Conservation (phyloP, 37 sponge, comb jelly and placozoan species). For the Oscarella lobularis region DNA sequence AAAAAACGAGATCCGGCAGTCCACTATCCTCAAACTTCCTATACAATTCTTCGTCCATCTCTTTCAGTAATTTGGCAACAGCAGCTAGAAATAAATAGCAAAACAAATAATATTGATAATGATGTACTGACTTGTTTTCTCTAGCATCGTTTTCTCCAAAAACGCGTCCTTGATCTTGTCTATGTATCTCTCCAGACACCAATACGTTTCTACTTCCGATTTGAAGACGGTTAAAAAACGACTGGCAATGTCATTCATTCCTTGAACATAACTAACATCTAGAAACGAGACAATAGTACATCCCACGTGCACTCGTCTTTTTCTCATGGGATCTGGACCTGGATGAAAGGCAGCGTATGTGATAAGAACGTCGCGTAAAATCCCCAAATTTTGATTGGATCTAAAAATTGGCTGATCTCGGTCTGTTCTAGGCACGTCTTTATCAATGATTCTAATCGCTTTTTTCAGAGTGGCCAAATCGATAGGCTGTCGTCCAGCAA, state of each 20-base stretch:
- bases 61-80: constrained; percentile 25
- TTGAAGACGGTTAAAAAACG: constrained; percentile 72
- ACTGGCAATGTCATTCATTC: constrained; percentile 82
- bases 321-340: not conserved
- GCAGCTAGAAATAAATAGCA: not conserved
- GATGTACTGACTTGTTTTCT: constrained; percentile 12
- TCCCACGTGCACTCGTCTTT: not conserved
- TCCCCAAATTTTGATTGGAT: not conserved
- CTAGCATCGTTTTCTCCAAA: constrained; percentile 34
- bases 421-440: constrained; percentile 76
- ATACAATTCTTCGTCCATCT: constrained; percentile 47
- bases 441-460: constrained; percentile 58
- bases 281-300: not conserved
- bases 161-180: constrained; percentile 53
- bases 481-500: constrained; percentile 41
- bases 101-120: too few species aligned
- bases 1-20: constrained; percentile 62
- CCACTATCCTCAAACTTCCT: constrained; percentile 46
- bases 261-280: constrained; percentile 75
- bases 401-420: constrained; percentile 51
- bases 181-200: constrained; percentile 61
- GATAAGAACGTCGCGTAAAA: constrained; percentile 8
- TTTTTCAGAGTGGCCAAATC: constrained; percentile 35
- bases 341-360: constrained; percentile 14
- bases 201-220: constrained; percentile 76